Conservation (phyloP, 2,888 invertebrate genomes). For the Idaea straminata region DNA sequence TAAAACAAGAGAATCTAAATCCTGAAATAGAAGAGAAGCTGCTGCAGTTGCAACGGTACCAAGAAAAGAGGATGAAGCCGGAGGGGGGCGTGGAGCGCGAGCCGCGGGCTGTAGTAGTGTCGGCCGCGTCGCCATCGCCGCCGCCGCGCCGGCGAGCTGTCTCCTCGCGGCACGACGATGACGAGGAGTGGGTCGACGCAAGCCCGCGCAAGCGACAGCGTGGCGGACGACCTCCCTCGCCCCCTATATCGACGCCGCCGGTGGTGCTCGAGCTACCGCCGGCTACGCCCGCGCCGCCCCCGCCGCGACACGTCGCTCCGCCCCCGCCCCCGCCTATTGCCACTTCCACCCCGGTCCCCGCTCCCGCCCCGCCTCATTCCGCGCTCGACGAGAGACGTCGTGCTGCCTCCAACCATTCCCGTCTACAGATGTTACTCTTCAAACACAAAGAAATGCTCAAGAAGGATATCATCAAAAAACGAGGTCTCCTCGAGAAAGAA, state of each 20-base stretch:
- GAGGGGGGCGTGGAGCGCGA: constrained; percentile 64
- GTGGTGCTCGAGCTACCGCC: constrained; percentile 46
- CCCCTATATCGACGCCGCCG: constrained; percentile 52
- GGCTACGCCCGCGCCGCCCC: constrained; percentile 16
- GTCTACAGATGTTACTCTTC: constrained; percentile 87
- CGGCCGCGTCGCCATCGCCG: constrained; percentile 45
- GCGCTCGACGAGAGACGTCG: constrained; percentile 73
- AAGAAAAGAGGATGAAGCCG: constrained; percentile 88
- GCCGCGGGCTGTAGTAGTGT: constrained; percentile 44
- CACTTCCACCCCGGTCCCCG: constrained; percentile 14
- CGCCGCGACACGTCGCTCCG: constrained; percentile 20
- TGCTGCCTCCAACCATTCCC: constrained; percentile 78
- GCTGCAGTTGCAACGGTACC: constrained; percentile 91
- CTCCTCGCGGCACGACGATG: constrained; percentile 59
- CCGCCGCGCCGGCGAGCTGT: constrained; percentile 49
- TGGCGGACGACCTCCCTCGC: constrained; percentile 27
- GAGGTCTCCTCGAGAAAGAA: constrained; percentile 93
- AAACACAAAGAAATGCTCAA: constrained; percentile 95
- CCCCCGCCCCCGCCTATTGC: constrained; percentile 47
- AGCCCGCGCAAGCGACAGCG: constrained; percentile 59
- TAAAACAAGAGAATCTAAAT: constrained; percentile 93
- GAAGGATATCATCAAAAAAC: constrained; percentile 95
- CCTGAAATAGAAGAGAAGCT: constrained; percentile 96
- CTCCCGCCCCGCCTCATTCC: constrained; percentile 35
- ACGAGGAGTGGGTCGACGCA: constrained; percentile 70